phyloP scores from a whole-genome alignment of 2,113 vertebrate genomes.

The Zosterops pallidus region DNA sequence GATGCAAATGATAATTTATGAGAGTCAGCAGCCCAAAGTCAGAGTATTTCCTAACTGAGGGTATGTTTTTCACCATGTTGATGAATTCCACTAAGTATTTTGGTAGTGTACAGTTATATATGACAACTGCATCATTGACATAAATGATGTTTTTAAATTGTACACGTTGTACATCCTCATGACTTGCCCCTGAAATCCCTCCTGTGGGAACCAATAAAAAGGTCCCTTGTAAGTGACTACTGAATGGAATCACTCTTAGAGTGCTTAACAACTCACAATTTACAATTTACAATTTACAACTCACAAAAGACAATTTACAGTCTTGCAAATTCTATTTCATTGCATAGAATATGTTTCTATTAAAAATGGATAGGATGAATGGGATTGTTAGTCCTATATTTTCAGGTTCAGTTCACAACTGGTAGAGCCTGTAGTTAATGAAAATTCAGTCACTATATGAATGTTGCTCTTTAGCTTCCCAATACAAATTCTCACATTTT shows the following conservation, averaged over 20 bases:
- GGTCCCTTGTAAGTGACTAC: background rate
- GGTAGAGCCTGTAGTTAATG: background rate
- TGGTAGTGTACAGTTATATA: background rate
- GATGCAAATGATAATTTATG: background rate
- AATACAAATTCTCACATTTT: rapidly evolving
- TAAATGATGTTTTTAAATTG: background rate
- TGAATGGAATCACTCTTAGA: background rate
- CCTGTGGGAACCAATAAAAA: background rate
- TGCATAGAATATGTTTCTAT: background rate
- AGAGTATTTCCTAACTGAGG: background rate
- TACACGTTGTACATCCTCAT: background rate
- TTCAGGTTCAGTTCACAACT: background rate
- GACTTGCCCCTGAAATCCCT: background rate
- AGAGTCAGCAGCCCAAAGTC: background rate
- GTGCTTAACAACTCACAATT: background rate
- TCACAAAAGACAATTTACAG: background rate
- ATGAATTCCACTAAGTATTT: background rate
- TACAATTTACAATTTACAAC: background rate
- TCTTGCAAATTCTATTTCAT: background rate
- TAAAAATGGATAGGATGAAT: background rate
- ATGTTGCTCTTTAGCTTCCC: background rate
- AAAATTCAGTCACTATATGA: background rate
- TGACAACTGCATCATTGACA: background rate
- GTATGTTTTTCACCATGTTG: background rate
- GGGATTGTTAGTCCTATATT: background rate